Conservation (phyloP, 2,113 vertebrate genomes). For the Apaloderma vittatum region DNA sequence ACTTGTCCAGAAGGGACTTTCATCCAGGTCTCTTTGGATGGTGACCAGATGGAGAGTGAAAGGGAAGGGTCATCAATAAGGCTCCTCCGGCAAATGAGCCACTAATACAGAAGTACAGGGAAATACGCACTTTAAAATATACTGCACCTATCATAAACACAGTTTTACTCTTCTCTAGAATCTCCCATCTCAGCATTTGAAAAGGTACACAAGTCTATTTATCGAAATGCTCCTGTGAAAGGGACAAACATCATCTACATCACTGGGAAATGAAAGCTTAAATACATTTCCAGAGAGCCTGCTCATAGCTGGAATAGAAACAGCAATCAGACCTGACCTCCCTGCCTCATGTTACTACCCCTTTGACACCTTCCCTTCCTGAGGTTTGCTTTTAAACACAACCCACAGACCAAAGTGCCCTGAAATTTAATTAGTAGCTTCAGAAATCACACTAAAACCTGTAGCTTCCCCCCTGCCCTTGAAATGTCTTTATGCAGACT, state of each 20-base stretch:
- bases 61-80: background rate
- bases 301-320: background rate
- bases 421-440: background rate
- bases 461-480: accelerated
- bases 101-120: background rate
- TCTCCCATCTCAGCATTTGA: background rate
- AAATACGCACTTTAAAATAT: accelerated
- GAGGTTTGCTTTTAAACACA: background rate
- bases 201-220: background rate
- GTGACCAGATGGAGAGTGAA: constrained; percentile 43
- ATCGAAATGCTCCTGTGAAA: background rate
- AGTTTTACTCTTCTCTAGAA: background rate
- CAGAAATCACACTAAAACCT: background rate
- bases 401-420: background rate
- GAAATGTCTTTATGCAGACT: background rate
- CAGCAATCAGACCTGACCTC: background rate
- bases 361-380: background rate
- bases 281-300: background rate
- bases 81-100: background rate
- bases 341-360: background rate
- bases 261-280: background rate
- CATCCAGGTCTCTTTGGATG: background rate
- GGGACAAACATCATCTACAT: background rate
- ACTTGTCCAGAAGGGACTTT: constrained; percentile 4
- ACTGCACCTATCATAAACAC: background rate